phyloP scores from a whole-genome alignment of 2,888 invertebrate genomes.

The Glyphotaelius pellucidus region DNA sequence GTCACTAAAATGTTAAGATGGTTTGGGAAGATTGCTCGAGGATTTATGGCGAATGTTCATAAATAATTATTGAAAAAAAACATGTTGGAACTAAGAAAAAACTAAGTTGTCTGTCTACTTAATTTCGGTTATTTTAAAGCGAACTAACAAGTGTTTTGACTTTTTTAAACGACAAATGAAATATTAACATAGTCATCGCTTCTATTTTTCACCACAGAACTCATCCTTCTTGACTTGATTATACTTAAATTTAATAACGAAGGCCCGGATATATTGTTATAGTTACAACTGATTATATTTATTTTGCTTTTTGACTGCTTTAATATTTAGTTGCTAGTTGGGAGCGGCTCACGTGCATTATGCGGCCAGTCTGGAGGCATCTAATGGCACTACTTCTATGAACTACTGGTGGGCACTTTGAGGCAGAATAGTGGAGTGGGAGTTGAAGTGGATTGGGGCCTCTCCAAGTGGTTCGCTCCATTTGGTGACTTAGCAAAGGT shows the following conservation, averaged over 20 bases:
- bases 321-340: too few species aligned
- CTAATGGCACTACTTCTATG: too few species aligned
- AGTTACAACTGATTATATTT: too few species aligned
- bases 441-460: too few species aligned
- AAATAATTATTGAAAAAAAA: background rate
- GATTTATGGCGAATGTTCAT: background rate
- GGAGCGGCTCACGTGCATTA: too few species aligned
- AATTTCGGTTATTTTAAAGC: background rate
- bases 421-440: too few species aligned
- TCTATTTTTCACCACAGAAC: background rate
- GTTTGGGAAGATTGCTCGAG: background rate
- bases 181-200: background rate
- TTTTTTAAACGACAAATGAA: background rate
- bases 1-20: conserved; percentile 4
- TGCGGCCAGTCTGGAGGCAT: too few species aligned
- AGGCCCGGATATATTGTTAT: too few species aligned
- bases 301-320: too few species aligned
- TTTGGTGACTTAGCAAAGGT: too few species aligned
- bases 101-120: background rate
- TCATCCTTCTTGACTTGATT: background rate
- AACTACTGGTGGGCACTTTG: background rate
- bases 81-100: background rate
- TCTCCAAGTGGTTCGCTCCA: too few species aligned
- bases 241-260: too few species aligned
- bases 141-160: background rate